These are phyloP conservation scores for Dynastes maya DNA, from an alignment of 2,888 invertebrate genomes.

Conservation along the genomic window DNA sequence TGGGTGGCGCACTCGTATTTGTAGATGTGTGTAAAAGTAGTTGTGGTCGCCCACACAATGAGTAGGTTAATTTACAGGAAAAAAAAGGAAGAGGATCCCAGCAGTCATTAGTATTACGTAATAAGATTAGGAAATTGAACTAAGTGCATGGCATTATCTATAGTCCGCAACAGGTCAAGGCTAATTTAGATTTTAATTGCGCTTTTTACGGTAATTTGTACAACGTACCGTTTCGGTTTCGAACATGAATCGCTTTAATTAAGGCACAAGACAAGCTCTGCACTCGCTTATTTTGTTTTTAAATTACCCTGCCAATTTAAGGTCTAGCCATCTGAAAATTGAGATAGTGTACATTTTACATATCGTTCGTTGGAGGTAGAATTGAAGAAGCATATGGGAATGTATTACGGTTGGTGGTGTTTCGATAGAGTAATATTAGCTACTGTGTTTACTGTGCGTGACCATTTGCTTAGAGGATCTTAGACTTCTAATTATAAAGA, in stretches of 20 bases:
- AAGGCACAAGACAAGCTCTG: background rate
- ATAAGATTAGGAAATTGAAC: constrained; percentile 39
- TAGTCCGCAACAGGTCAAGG: constrained; percentile 40
- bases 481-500: background rate
- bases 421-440: background rate
- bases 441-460: constrained; percentile 2
- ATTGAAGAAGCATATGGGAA: background rate
- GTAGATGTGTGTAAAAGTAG: background rate
- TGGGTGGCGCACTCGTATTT: background rate
- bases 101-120: constrained; percentile 40
- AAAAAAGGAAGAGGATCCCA: constrained; percentile 13
- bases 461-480: background rate
- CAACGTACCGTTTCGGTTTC: constrained; percentile 29
- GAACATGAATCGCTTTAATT: constrained; percentile 23
- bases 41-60: constrained; percentile 34
- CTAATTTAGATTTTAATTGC: constrained; percentile 44
- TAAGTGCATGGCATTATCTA: background rate
- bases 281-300: constrained; percentile 18
- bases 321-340: background rate
- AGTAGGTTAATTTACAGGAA: constrained; percentile 9
- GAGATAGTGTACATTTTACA: background rate
- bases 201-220: constrained; percentile 27
- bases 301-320: constrained; percentile 7
- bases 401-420: background rate
- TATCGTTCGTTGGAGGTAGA: background rate